Base-by-base conservation (phyloP, 2,113 vertebrate species). In the Tapirus terrestris region DNA sequence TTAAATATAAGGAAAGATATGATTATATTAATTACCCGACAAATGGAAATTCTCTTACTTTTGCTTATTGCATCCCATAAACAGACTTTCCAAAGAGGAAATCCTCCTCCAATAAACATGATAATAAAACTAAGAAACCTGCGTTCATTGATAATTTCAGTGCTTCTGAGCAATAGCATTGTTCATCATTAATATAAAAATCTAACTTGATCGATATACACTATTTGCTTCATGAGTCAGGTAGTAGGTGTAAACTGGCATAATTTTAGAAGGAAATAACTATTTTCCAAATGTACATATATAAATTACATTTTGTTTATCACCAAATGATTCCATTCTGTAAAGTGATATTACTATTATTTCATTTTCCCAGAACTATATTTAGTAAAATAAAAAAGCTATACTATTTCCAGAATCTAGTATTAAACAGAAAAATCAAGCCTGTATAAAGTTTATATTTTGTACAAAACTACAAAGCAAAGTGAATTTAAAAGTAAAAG, bases 211-310 rank as follows among this genome's bases (percentile, higher is more conserved):
- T 27, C 89, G 33, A n/a, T 56, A 61, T 18, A 21, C 1, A 65
- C 33, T 60, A 31, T 51, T 93, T 92, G 3, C 6, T n/a, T 91
- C 18, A 51, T 87, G 23, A 97, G 13, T 82, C 51, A 85, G 27
- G 89, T 21, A 29, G 31, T 65, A 58, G 2, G 33, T 31, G 2
- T 20, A 75, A 2, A 27, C 10, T 63, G 45, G 16, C 9, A 27
- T 83, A 70, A 79, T 65, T 76, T 77, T 77, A 18, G 18, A 82
- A 84, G 2, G 2, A 17, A 72, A 68, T 83, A 60, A 67, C 8
- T 70, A 29, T 96, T 96, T 82, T 94, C 25, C 43, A 95, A 95
- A 92, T n/a, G 2, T 1, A 91, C 29, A 91, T 60, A 89, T 89
- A 65, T 7, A 84, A 61, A 87, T 61, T 83, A 27, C 12, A 73